These are phyloP conservation scores for Caenorhabditis tropicalis DNA, from an alignment of 1,140 invertebrate genomes.

Conservation along the genomic window DNA sequence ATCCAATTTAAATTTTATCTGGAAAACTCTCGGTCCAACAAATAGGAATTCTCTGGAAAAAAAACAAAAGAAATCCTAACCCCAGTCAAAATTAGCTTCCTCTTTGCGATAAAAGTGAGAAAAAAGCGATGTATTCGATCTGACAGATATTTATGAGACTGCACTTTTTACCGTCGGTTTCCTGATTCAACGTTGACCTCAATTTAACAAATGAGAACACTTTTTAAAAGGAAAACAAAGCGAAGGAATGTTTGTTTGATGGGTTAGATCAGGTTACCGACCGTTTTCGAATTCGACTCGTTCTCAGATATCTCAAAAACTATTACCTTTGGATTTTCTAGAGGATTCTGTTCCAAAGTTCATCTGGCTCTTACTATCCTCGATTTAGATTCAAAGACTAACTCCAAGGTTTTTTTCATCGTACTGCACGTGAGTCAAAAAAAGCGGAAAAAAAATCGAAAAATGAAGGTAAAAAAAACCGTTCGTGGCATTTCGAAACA, in stretches of 20 bases:
- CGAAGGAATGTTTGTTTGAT: conserved; percentile 16
- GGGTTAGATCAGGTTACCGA: conserved; percentile 4
- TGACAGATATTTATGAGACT: not conserved
- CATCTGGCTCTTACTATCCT: no score
- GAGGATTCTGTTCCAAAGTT: no score
- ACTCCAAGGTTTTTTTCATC: no score
- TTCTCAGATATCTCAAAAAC: no score
- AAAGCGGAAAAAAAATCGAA: not conserved
- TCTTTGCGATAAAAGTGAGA: not conserved
- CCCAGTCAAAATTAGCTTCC: not conserved
- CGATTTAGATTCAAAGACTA: no score
- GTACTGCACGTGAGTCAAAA: no score
- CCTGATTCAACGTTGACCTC: not conserved
- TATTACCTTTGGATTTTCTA: no score
- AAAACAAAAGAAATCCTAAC: not conserved
- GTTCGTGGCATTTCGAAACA: conserved; percentile 39
- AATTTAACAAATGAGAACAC: conserved; percentile 11
- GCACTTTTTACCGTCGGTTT: conserved; percentile 7
- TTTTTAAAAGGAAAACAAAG: conserved; percentile 32
- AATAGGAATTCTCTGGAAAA: not conserved
- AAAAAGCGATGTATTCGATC: not conserved
- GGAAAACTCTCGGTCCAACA: no score
- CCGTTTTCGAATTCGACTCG: not conserved
- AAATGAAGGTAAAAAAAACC: no score
- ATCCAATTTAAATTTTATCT: no score